Conservation (phyloP, 2,888 invertebrate genomes). For the Torymus auratus region DNA sequence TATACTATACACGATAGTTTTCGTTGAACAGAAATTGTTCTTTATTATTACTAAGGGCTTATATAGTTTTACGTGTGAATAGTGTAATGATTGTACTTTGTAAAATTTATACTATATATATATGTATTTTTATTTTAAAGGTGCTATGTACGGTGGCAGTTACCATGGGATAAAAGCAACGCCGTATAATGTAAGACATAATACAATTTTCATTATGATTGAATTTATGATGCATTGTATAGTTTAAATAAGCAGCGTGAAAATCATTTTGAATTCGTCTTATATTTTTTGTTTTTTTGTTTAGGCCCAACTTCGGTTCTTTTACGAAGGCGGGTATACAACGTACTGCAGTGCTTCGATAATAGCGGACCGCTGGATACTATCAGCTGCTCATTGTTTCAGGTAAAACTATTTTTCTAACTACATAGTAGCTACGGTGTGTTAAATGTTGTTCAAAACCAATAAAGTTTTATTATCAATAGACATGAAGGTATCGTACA, state of each 20-base stretch:
- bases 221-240: neutral
- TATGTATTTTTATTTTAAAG: neutral
- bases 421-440: neutral
- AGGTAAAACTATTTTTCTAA: neutral
- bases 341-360: constrained; percentile 39
- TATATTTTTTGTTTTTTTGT: neutral
- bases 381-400: constrained; percentile 42
- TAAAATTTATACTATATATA: no score
- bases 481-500: no score
- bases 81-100: no score
- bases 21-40: no score
- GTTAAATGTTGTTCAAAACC: neutral
- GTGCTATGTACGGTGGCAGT: constrained; percentile 21
- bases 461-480: neutral
- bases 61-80: no score
- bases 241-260: no score
- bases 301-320: constrained; percentile 25
- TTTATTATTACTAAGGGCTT: no score
- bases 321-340: neutral
- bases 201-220: neutral
- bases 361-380: constrained; percentile 32
- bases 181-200: constrained; percentile 32
- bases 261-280: no score
- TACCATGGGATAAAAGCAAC: neutral
- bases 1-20: neutral